Evolutionary conservation across 2,888 invertebrate genomes (phyloP).

Genomic region (Lasioglossum marginatum): DNA sequence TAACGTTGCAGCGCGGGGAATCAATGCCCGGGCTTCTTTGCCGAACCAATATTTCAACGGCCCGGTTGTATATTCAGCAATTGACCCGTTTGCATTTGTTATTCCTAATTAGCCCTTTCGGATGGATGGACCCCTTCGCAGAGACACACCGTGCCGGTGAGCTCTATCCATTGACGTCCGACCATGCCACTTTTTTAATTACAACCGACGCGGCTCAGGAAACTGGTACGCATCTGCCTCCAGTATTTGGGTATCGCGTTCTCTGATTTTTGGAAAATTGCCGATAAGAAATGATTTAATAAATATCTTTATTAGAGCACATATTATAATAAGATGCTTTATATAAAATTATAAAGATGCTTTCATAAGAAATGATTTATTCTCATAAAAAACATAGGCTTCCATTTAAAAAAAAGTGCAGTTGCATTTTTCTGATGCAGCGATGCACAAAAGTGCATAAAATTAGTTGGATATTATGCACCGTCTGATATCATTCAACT

Average conservation of each 20-base stretch:
- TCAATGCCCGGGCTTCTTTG: slow-evolving; percentile 36
- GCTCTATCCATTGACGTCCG: background rate
- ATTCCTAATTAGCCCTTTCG: slow-evolving; percentile 12
- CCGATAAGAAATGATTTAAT: too few species aligned
- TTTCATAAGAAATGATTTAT: too few species aligned
- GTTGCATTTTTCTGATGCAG: too few species aligned
- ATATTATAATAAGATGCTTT: too few species aligned
- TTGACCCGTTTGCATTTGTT: slow-evolving; percentile 6
- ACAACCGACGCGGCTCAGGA: background rate
- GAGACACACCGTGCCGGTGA: background rate
- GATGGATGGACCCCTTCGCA: background rate
- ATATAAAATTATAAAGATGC: too few species aligned
- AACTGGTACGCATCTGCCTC: background rate
- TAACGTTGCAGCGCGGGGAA: slow-evolving; percentile 10
- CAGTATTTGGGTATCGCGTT: background rate
- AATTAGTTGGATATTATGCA: too few species aligned
- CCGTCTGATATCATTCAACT: too few species aligned
- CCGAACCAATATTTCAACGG: slow-evolving; percentile 19
- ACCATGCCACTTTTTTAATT: background rate
- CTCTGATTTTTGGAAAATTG: background rate
- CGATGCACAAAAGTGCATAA: too few species aligned
- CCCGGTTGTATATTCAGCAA: background rate
- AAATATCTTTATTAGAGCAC: too few species aligned
- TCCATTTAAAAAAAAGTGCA: too few species aligned
- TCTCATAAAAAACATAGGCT: too few species aligned